Evolutionary conservation across 2,888 invertebrate genomes (phyloP).

Genomic region (Metacarcinus magister): DNA sequence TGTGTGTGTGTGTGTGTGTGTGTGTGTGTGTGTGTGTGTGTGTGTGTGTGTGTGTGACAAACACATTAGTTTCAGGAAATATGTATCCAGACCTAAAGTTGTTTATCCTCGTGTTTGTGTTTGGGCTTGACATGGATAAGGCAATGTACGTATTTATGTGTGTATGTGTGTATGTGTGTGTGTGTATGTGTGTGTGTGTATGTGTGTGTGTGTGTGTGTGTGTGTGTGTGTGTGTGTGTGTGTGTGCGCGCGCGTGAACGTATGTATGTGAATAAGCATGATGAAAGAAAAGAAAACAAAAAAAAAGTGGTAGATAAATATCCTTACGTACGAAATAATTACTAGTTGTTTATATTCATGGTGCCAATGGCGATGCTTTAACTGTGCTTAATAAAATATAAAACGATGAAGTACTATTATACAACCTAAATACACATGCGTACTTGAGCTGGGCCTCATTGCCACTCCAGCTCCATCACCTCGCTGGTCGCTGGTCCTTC

Average conservation of each 20-base stretch:
- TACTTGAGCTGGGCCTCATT: not conserved
- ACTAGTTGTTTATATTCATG: not conserved
- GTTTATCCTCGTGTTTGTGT: not conserved
- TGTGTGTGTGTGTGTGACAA: constrained; percentile 16
- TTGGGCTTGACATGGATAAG: not conserved
- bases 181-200: not conserved
- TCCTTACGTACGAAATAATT: not conserved
- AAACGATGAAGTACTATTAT: not conserved
- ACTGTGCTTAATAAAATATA: constrained; percentile 17
- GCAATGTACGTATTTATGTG: not conserved
- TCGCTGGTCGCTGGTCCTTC: too few species aligned
- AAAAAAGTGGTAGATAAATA: not conserved
- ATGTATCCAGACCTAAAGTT: not conserved
- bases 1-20: not conserved
- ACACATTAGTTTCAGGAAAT: not conserved
- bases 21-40: constrained; percentile 50
- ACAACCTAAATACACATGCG: not conserved
- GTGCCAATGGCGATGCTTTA: constrained; percentile 19
- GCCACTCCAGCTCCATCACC: not conserved
- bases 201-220: not conserved
- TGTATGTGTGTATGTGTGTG: not conserved
- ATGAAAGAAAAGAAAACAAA: not conserved
- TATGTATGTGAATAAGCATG: not conserved
- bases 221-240: too few species aligned
- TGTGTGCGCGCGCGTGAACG: not conserved